Percentiles rank a stretch among this genome's conserved stretches.
Conservation (phyloP, 2,797 vertebrate genomes). For the Sebastes nivosus region DNA sequence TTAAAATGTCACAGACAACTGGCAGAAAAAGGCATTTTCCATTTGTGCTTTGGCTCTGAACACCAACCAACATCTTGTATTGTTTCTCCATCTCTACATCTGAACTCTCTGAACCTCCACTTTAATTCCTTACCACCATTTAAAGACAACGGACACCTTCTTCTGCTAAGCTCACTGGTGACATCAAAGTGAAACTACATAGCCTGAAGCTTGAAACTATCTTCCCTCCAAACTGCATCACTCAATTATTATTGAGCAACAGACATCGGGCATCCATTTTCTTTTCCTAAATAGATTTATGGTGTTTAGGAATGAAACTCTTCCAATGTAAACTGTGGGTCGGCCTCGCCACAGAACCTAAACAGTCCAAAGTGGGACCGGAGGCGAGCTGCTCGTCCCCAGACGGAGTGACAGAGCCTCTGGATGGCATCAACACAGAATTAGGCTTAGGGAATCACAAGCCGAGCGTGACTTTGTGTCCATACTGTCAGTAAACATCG, state of each 20-base stretch:
- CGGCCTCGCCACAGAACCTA: constrained; percentile 20
- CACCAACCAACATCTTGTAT: not conserved
- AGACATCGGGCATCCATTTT: constrained; percentile 46
- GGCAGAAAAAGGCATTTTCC: not conserved
- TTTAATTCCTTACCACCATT: not conserved
- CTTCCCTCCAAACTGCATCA: not conserved
- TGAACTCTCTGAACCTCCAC: not conserved
- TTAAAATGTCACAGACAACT: not conserved
- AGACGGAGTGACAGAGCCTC: constrained; percentile 12
- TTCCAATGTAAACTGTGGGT: constrained; percentile 40
- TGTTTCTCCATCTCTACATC: not conserved
- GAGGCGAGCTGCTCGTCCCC: constrained; percentile 29
- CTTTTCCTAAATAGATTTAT: constrained; percentile 51
- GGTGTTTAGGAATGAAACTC: constrained; percentile 42
- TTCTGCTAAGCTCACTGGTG: not conserved
- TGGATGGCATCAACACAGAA: constrained; percentile 32
- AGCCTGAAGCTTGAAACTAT: not conserved
- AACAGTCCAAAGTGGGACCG: constrained; percentile 36
- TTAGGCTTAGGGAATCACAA: not conserved
- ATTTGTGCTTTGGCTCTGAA: not conserved
- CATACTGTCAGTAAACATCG: constrained; percentile 29
- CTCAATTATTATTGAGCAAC: constrained; percentile 36
- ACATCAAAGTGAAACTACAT: not conserved
- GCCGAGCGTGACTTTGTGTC: constrained; percentile 36
- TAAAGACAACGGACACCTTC: constrained; percentile 20